phyloP scores from a whole-genome alignment of 2,797 vertebrate species.

The Mergus octosetaceus region DNA sequence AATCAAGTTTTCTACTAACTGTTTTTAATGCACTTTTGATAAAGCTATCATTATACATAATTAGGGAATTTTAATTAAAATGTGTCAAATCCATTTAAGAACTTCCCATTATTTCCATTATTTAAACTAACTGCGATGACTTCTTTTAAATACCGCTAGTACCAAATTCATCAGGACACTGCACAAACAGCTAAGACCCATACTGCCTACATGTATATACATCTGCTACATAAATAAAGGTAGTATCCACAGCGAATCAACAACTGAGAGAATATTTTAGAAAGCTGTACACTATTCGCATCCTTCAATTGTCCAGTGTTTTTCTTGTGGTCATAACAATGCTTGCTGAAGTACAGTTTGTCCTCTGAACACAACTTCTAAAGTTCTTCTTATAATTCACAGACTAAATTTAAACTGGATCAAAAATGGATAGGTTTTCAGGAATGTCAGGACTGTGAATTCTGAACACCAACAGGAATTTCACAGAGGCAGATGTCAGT shows the following conservation, averaged over 20 bases:
- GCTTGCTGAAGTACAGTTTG: not conserved
- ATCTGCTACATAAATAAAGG: not conserved
- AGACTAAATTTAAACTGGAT: not conserved
- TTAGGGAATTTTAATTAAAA: not conserved
- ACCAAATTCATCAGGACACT: not conserved
- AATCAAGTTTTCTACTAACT: not conserved
- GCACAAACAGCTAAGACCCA: not conserved
- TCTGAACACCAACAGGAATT: not conserved
- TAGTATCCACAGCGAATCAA: not conserved
- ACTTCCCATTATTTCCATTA: not conserved
- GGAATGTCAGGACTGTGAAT: not conserved
- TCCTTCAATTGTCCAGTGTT: not conserved
- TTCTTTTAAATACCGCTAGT: not conserved
- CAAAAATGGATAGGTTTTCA: not conserved
- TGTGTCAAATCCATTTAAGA: not conserved
- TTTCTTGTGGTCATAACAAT: not conserved
- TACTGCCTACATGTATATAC: not conserved
- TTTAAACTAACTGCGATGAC: not conserved
- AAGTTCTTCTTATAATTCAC: not conserved
- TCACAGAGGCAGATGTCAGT: not conserved
- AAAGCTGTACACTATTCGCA: not conserved
- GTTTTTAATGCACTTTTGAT: not conserved
- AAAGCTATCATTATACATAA: not conserved
- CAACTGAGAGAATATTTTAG: not conserved
- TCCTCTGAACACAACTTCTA: not conserved